Conservation (phyloP, 2,797 vertebrate species). For the Lithobates sylvaticus region DNA sequence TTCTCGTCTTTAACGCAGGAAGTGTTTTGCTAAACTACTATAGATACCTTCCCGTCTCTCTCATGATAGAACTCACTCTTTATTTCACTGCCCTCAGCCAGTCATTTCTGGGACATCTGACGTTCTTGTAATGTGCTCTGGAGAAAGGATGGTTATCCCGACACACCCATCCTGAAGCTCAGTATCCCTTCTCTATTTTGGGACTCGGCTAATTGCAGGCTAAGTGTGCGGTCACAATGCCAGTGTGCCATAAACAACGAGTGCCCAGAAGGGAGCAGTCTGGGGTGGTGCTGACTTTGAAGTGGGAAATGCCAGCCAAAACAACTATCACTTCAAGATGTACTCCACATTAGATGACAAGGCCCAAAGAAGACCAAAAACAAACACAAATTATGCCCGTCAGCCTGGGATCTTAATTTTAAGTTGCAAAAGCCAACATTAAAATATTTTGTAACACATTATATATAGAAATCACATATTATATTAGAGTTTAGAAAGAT, state of each 20-base stretch:
- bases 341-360: neutral
- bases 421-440: neutral
- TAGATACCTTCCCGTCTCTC: neutral
- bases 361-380: neutral
- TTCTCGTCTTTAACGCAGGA: neutral
- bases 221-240: constrained; percentile 39
- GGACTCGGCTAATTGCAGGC: constrained; percentile 33
- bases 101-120: neutral
- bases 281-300: neutral
- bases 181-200: constrained; percentile 42
- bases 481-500: neutral
- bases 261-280: neutral
- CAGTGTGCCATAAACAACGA: constrained; percentile 4
- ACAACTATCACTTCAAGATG: neutral
- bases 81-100: neutral
- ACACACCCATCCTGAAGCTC: constrained; percentile 36
- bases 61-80: too few species aligned
- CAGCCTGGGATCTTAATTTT: neutral
- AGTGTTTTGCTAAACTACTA: neutral
- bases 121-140: constrained; percentile 10
- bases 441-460: neutral
- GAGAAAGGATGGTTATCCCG: constrained; percentile 15
- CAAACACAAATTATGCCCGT: neutral
- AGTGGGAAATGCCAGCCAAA: neutral
- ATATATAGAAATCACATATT: too few species aligned